These are phyloP conservation scores for Anas flavirostris DNA, from an alignment of 2,797 vertebrate species.

Conservation along the genomic window DNA sequence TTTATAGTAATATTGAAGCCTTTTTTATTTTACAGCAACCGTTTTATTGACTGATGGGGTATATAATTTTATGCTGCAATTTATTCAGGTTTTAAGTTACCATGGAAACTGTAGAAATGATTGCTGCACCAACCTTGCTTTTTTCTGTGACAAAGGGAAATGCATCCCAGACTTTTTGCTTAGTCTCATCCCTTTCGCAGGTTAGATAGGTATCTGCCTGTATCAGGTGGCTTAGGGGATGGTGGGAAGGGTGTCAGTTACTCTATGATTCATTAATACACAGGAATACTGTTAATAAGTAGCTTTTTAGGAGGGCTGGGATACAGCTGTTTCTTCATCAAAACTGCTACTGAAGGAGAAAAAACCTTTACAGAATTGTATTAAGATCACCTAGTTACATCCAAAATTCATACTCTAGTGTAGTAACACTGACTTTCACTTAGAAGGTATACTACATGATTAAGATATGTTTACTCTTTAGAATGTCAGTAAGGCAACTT, in stretches of 20 bases:
- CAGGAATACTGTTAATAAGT: neutral
- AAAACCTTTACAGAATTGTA: neutral
- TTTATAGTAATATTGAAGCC: neutral
- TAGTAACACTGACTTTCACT: neutral
- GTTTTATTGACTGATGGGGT: neutral
- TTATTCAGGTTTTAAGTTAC: conserved; percentile 29
- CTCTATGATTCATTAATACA: neutral
- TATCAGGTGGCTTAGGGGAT: neutral
- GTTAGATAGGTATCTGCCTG: neutral
- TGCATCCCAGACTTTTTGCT: neutral
- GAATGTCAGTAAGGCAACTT: neutral
- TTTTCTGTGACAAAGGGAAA: neutral
- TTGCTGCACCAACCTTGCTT: neutral
- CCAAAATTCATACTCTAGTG: neutral
- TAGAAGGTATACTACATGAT: neutral
- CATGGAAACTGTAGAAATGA: conserved; percentile 6
- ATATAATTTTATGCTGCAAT: neutral
- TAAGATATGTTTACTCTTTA: neutral
- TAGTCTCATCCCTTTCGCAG: neutral
- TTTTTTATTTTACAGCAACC: neutral
- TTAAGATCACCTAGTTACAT: neutral
- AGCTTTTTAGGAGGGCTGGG: neutral
- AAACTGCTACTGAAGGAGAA: neutral
- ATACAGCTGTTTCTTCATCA: neutral
- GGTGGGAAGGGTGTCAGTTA: neutral